phyloP scores from a whole-genome alignment of 2,113 vertebrate genomes.

The Mustelus asterias region DNA sequence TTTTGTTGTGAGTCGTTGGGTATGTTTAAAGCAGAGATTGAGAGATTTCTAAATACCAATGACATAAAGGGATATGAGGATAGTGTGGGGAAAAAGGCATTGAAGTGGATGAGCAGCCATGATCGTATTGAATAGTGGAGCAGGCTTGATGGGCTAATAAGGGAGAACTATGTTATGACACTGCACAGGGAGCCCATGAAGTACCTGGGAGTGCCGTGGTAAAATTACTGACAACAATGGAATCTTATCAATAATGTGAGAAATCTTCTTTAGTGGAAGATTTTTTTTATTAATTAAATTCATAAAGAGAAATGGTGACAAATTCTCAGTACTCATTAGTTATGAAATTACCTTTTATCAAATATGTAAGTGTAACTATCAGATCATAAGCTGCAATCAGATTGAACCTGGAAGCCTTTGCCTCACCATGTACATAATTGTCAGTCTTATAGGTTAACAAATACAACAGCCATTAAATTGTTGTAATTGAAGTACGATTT shows the following conservation, averaged over 20 bases:
- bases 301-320: neutral
- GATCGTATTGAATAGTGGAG: too few species aligned
- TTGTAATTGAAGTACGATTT: neutral
- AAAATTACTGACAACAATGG: neutral
- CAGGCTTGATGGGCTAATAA: neutral
- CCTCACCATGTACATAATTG: neutral
- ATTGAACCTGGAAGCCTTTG: neutral
- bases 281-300: neutral
- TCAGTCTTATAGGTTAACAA: neutral
- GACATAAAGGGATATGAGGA: too few species aligned
- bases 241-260: neutral
- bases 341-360: neutral
- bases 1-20: too few species aligned
- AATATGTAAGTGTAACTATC: neutral
- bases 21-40: too few species aligned
- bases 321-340: neutral
- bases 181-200: neutral
- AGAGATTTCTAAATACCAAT: too few species aligned
- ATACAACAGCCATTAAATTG: neutral
- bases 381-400: neutral
- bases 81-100: too few species aligned
- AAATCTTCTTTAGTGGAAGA: neutral
- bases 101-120: too few species aligned
- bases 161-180: neutral
- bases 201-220: neutral